Evolutionary conservation across 2,113 vertebrate genomes (phyloP).

Genomic region (Rhagologus leucostigma): DNA sequence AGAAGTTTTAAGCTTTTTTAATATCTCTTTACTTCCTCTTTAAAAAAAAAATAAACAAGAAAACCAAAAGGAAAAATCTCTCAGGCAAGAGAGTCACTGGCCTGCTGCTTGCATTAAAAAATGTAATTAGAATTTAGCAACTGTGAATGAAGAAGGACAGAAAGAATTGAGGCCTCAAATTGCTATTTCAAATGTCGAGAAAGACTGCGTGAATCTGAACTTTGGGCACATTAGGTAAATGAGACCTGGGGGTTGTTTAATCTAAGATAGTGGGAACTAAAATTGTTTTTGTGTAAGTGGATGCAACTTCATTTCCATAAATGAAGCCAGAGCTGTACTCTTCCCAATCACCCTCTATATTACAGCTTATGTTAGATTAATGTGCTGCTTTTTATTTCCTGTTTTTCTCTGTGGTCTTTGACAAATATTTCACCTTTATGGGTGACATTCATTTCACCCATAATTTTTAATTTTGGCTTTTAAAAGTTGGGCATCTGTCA

Average conservation of each 20-base stretch:
- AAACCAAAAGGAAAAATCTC: background rate
- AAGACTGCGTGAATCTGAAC: background rate
- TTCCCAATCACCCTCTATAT: background rate
- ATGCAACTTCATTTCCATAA: slow-evolving; percentile 6
- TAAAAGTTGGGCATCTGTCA: background rate
- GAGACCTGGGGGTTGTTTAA: background rate
- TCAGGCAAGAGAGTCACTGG: background rate
- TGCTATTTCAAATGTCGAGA: background rate
- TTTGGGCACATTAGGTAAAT: background rate
- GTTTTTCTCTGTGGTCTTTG: background rate
- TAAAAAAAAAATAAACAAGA: background rate
- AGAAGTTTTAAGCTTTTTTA: background rate
- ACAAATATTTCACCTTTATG: background rate
- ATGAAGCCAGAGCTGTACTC: background rate
- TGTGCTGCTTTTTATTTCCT: background rate
- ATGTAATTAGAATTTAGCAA: background rate
- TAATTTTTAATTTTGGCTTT: background rate
- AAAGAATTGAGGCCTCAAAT: background rate
- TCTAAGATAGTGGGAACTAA: background rate
- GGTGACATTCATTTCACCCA: background rate
- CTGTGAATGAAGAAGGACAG: background rate
- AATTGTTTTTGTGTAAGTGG: background rate
- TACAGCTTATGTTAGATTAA: background rate
- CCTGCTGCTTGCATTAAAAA: background rate
- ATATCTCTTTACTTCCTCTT: background rate